Evolutionary conservation across 2,113 vertebrate genomes (phyloP).

Genomic region (Caracal caracal): DNA sequence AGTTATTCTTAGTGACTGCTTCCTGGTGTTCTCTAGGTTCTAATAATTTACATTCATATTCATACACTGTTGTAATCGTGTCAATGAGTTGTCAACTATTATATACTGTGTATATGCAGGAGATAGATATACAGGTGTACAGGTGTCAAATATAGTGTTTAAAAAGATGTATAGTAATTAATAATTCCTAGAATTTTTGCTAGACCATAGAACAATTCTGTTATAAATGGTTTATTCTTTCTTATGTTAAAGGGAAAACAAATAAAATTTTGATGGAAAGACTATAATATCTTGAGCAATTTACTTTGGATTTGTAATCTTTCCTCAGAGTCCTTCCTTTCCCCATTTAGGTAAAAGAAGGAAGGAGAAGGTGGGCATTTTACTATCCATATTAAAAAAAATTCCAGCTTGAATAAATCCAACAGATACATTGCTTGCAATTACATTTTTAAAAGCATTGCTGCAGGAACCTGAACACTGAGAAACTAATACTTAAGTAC

Average conservation of each 20-base stretch:
- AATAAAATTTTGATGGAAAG: neutral
- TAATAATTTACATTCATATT: neutral
- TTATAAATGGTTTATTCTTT: conserved; percentile 25
- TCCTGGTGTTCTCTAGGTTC: neutral
- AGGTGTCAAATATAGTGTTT: neutral
- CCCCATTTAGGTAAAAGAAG: neutral
- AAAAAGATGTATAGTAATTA: neutral
- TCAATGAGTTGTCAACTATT: neutral
- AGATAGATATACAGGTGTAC: neutral
- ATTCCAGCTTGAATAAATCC: neutral
- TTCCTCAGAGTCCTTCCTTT: neutral
- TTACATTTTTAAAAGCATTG: conserved; percentile 36
- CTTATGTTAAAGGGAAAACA: neutral
- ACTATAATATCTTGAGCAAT: conserved; percentile 25
- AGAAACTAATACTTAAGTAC: neutral
- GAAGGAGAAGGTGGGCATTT: neutral
- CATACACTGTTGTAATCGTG: neutral
- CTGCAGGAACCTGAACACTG: neutral
- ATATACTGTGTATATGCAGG: neutral
- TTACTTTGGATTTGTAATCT: conserved; percentile 46
- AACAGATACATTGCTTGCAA: conserved; percentile 45
- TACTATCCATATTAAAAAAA: neutral
- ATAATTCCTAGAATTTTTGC: conserved; percentile 12
- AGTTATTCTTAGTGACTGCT: neutral
- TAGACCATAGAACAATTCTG: neutral